phyloP scores from a whole-genome alignment of 2,888 invertebrate species.

The Petrolisthes manimaculis region DNA sequence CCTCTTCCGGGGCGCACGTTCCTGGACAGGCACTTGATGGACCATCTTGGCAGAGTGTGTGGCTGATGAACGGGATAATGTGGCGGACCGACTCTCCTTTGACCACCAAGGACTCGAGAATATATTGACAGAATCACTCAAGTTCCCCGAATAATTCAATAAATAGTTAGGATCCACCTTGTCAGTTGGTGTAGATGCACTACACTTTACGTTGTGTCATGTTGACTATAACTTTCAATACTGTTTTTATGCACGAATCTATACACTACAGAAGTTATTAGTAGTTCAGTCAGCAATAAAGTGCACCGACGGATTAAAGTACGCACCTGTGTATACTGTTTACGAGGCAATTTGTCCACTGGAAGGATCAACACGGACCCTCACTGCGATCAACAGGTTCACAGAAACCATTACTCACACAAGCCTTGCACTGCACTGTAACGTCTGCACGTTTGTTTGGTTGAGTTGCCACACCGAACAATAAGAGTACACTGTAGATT shows the following conservation, averaged over 20 bases:
- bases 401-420: neutral
- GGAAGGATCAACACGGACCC: neutral
- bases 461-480: no score
- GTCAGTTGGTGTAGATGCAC: neutral
- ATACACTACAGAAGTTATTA: no score
- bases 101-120: constrained; percentile 45
- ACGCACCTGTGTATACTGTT: no score
- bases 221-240: no score
- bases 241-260: no score
- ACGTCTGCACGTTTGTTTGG: no score
- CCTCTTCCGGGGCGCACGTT: constrained; percentile 61
- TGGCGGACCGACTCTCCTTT: constrained; percentile 13
- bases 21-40: constrained; percentile 52
- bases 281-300: no score
- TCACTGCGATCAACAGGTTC: constrained; percentile 49
- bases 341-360: no score
- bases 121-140: constrained; percentile 49
- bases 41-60: constrained; percentile 53
- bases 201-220: neutral
- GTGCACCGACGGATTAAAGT: no score
- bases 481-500: no score
- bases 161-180: constrained; percentile 44
- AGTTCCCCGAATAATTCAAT: constrained; percentile 40
- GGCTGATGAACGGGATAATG: constrained; percentile 36
- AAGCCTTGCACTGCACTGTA: neutral